A percentile compares a stretch with the other conserved stretches of the same genome.
phyloP scores from a whole-genome alignment of 2,888 invertebrate species.

The Lasioglossum lativentre region DNA sequence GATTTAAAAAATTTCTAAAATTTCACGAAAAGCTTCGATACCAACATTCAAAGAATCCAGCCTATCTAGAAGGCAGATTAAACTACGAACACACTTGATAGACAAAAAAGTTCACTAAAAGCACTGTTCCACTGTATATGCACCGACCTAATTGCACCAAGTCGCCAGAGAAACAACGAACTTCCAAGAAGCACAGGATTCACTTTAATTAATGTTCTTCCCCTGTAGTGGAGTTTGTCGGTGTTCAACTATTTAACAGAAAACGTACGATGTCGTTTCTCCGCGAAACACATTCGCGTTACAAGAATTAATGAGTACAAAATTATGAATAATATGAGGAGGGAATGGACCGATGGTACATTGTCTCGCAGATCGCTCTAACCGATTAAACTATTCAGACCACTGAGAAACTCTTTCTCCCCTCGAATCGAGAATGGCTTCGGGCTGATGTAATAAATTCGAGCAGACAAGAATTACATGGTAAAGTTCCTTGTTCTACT shows the following conservation, averaged over 20 bases:
- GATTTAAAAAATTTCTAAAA: neutral
- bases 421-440: neutral
- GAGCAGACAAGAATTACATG: neutral
- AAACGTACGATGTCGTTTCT: neutral
- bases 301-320: neutral
- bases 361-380: no score
- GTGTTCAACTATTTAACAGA: neutral
- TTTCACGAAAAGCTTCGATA: no score
- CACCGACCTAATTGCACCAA: neutral
- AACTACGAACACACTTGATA: neutral
- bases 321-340: slow-evolving; percentile 4
- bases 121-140: neutral
- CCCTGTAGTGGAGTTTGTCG: neutral
- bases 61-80: neutral
- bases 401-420: neutral
- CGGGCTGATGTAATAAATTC: neutral
- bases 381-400: neutral
- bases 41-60: no score
- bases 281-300: neutral
- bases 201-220: neutral
- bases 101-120: neutral
- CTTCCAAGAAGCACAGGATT: neutral
- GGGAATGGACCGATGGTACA: neutral
- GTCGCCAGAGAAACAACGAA: neutral
- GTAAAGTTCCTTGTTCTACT: neutral